Conservation (phyloP, 2,797 vertebrate genomes). For the Craterocephalus amniculus region DNA sequence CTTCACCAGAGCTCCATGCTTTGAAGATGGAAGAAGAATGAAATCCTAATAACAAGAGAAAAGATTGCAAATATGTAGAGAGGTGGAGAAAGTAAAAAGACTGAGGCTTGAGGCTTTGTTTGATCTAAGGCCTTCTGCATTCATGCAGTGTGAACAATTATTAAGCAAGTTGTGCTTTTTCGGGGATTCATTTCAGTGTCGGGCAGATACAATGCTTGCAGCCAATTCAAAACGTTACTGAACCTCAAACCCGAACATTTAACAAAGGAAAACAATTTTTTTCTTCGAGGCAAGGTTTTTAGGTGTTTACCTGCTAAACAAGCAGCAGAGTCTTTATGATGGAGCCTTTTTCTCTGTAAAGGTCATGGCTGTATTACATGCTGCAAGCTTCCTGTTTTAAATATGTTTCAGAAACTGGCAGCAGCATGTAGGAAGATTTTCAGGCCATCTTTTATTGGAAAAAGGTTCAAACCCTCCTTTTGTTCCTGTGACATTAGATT, state of each 20-base stretch:
- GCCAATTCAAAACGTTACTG: not conserved
- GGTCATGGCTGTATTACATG: not conserved
- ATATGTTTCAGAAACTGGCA: not conserved
- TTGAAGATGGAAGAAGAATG: conserved; percentile 47
- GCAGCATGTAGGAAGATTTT: not conserved
- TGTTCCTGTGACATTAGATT: not conserved
- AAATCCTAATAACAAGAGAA: conserved; percentile 25
- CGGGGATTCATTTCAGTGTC: not conserved
- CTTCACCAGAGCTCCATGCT: conserved; percentile 31
- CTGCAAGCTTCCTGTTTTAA: not conserved
- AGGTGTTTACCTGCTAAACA: too few species aligned
- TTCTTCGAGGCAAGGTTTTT: not conserved
- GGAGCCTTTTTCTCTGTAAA: not conserved
- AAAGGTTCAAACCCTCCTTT: not conserved
- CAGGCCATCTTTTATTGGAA: not conserved
- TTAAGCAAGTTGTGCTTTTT: not conserved
- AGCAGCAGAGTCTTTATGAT: not conserved
- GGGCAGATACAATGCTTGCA: conserved; percentile 5
- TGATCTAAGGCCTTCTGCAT: conserved; percentile 37
- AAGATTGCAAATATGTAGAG: conserved; percentile 20
- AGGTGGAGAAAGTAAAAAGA: conserved; percentile 9
- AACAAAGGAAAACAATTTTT: not conserved
- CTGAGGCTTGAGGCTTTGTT: conserved; percentile 27
- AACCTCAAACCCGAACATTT: not conserved
- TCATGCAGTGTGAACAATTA: not conserved